Conservation (phyloP, 92 coral and sea anemone genomes). For the Umimayanthus chanpuru region DNA sequence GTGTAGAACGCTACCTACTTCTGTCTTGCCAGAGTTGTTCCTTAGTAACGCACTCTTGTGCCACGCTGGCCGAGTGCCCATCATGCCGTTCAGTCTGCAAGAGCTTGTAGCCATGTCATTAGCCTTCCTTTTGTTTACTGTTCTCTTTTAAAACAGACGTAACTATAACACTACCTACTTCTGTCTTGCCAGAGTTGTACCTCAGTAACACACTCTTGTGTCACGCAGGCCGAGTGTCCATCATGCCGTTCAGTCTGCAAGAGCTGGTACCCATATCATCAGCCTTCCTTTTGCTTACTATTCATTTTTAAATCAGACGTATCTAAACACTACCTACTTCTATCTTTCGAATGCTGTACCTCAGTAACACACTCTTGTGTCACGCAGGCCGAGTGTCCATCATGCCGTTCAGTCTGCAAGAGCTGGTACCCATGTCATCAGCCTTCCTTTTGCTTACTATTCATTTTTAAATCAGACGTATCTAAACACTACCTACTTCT, state of each 20-base stretch:
- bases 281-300: not conserved
- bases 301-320: not conserved
- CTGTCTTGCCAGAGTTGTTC: not conserved
- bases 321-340: not conserved
- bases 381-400: slow-evolving; percentile 58
- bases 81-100: slow-evolving; percentile 79
- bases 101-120: not conserved
- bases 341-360: not conserved
- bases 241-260: slow-evolving; percentile 79
- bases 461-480: not conserved
- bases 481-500: not conserved
- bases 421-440: slow-evolving; percentile 78
- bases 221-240: slow-evolving; percentile 56
- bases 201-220: not conserved
- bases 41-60: not conserved
- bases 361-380: slow-evolving; percentile 1
- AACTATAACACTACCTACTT: not conserved
- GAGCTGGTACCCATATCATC: not conserved
- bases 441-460: not conserved
- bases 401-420: slow-evolving; percentile 64
- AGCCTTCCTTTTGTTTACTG: not conserved
- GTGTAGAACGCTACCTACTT: not conserved
- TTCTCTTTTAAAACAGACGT: not conserved
- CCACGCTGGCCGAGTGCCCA: slow-evolving; percentile 54
- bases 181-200: not conserved